These are phyloP conservation scores for Chrysomallon squamiferum DNA, from an alignment of 1,140 invertebrate species.

Conservation along the genomic window DNA sequence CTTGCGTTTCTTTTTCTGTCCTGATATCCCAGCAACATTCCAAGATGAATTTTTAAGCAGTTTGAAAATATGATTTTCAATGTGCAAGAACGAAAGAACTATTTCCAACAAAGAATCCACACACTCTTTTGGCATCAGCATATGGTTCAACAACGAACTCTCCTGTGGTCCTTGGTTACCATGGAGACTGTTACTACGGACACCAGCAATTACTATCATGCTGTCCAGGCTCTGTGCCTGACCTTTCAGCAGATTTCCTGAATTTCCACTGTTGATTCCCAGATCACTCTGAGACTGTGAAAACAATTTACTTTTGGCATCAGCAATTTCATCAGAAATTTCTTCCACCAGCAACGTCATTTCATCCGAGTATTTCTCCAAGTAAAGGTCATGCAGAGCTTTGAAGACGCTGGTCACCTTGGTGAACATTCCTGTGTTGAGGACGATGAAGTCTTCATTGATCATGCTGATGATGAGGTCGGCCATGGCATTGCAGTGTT, in stretches of 20 bases:
- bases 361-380: constrained; percentile 57
- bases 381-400: constrained; percentile 53
- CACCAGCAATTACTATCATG: constrained; percentile 18
- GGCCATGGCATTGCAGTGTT: constrained; percentile 45
- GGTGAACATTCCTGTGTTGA: constrained; percentile 51
- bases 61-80: constrained; percentile 51
- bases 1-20: constrained; percentile 45
- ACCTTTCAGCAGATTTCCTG: neutral
- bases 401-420: constrained; percentile 38
- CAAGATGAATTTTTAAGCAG: constrained; percentile 43
- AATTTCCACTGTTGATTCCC: constrained; percentile 17
- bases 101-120: constrained; percentile 46
- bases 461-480: constrained; percentile 54
- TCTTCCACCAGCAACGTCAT: constrained; percentile 56
- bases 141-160: constrained; percentile 8
- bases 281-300: constrained; percentile 28
- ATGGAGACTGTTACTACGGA: neutral
- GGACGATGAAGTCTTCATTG: constrained; percentile 54
- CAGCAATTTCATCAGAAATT: constrained; percentile 51
- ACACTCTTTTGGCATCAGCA: constrained; percentile 26
- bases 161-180: constrained; percentile 2
- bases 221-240: constrained; percentile 44
- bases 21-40: constrained; percentile 47
- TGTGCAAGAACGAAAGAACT: constrained; percentile 40
- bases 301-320: constrained; percentile 26